These are phyloP conservation scores for Eurosta solidaginis DNA, from an alignment of 1,140 invertebrate genomes.

Conservation along the genomic window DNA sequence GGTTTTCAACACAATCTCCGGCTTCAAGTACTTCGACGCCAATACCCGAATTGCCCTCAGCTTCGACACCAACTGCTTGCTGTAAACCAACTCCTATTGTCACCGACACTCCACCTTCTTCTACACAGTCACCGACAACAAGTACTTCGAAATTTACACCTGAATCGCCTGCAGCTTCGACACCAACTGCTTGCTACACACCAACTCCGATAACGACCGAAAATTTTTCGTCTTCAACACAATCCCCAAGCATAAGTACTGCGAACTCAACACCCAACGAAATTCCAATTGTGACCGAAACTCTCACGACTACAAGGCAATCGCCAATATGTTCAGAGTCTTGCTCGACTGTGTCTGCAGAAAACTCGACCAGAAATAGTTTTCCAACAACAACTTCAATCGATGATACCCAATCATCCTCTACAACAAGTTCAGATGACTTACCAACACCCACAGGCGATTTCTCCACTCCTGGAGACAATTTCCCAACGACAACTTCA, in stretches of 20 bases:
- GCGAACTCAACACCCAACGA: too few relatives aligned
- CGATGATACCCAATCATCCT: background rate
- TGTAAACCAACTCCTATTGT: background rate
- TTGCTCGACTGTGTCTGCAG: too few relatives aligned
- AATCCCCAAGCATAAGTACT: background rate
- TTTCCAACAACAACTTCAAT: background rate
- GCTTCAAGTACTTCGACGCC: background rate
- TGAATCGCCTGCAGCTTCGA: background rate
- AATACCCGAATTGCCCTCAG: background rate
- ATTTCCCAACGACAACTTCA: background rate
- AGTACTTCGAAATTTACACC: background rate
- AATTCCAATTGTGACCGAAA: too few relatives aligned
- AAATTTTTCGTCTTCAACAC: background rate
- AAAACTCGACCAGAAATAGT: background rate
- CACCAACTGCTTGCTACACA: background rate
- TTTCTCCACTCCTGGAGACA: background rate
- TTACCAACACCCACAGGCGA: background rate
- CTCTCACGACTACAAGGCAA: too few relatives aligned
- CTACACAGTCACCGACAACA: background rate
- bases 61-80: background rate
- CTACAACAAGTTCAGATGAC: background rate
- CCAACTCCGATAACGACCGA: too few relatives aligned
- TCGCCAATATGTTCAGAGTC: too few relatives aligned
- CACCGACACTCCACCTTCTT: too few relatives aligned
- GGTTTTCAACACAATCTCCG: background rate